A percentile compares a stretch with the other conserved stretches of the same genome.
These are phyloP conservation scores for Rhadina sibilatrix DNA, from an alignment of 2,113 vertebrate species.

Conservation along the genomic window DNA sequence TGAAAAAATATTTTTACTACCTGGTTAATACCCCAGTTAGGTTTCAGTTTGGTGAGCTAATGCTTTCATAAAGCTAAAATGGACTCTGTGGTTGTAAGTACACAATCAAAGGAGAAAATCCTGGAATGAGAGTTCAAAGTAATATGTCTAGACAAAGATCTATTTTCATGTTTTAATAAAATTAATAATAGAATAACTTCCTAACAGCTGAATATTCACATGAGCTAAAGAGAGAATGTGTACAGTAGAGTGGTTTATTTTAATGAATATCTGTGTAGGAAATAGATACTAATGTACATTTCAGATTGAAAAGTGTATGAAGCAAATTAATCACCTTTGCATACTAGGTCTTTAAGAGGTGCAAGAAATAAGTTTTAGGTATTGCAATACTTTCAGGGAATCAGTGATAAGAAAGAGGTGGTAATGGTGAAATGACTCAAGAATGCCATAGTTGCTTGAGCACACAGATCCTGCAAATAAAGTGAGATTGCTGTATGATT, in stretches of 20 bases:
- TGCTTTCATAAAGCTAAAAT: background rate
- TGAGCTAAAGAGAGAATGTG: background rate
- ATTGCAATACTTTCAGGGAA: background rate
- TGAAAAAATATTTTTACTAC: background rate
- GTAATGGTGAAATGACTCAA: background rate
- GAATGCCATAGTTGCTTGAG: background rate
- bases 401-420: background rate
- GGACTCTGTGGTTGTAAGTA: background rate
- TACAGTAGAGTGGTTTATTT: background rate
- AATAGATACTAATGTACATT: background rate
- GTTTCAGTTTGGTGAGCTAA: background rate
- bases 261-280: background rate
- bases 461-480: background rate
- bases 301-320: background rate
- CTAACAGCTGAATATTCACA: background rate
- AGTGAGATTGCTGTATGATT: background rate
- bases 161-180: background rate
- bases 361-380: background rate
- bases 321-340: background rate
- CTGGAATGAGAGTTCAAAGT: background rate
- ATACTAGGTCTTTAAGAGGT: background rate
- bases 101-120: background rate
- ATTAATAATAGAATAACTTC: background rate
- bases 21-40: fast-evolving
- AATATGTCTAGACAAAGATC: background rate